Evolutionary conservation across 2,113 vertebrate species (phyloP).

Genomic region (Scomber colias): DNA sequence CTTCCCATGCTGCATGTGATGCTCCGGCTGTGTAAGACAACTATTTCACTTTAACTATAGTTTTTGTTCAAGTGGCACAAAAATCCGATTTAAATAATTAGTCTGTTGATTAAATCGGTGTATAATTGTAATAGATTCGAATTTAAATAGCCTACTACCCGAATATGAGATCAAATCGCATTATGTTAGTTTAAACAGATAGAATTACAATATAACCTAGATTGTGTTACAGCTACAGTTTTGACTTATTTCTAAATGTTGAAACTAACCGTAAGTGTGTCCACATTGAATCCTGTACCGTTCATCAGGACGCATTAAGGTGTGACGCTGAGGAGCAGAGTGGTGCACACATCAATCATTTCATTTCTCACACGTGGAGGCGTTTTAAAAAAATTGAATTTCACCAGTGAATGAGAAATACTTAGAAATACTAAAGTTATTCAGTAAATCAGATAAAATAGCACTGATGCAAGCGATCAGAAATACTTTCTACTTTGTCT

Average conservation of each 20-base stretch:
- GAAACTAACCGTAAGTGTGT: neutral
- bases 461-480: neutral
- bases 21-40: neutral
- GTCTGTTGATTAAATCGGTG: no score
- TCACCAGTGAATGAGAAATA: neutral
- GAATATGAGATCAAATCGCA: neutral
- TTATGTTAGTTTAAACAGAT: no score
- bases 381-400: conserved; percentile 5
- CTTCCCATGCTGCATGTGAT: neutral
- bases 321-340: neutral
- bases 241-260: neutral
- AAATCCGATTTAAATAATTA: neutral
- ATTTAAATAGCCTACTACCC: neutral
- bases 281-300: neutral
- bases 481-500: neutral
- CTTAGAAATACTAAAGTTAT: neutral
- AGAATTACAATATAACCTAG: no score
- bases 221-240: no score
- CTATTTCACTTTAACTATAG: neutral
- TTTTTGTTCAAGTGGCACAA: no score
- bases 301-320: neutral
- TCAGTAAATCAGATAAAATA: neutral
- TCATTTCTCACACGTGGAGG: conserved; percentile 5
- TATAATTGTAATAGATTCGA: neutral
- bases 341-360: conserved; percentile 35